Base-by-base conservation (phyloP, 2,888 invertebrate genomes). In the Caenorhabditis sp. region DNA sequence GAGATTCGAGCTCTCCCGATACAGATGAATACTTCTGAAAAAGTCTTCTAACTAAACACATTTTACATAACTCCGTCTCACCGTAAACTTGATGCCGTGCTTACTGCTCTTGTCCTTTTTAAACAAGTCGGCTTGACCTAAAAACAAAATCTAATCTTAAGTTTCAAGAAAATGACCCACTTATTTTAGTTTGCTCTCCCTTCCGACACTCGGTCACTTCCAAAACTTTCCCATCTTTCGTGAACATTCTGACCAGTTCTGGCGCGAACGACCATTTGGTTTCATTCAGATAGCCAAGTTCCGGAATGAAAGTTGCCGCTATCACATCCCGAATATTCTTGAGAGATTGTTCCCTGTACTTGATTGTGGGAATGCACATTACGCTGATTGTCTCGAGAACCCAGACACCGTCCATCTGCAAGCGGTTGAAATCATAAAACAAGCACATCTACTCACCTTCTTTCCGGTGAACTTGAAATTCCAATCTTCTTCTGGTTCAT, bases 391-490 rank as follows among this genome's bases (percentile, higher is more conserved):
- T 24, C 1, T 6, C 14, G 4, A 54, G 14, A 26, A 8, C 6
- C 54, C 54, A 54, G 3, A 26, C 54, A 10, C 49, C 49, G 19
- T 49, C 49, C 49, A 19, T 5, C 49, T 49, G 49, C 4, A 49
- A 49, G 10, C 5, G 19, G 7, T 7, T 44, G 44, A n/a, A n/a
- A 49, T 19, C n/a, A 49, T 31, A 38, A 38, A 38, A 6, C 12
- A 6, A 6, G 8, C 31, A 35, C 31, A 35, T 35, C 49, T 24
- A 7, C 7, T 31, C 31, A 59, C 38, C 38, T 41, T 41, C 16
- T 61, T 61, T 4, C 24, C 61, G 0, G 41, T 22, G 16, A 61
- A 61, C 26, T 41, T 41, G 61, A 61, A 61, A 61, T 61, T 61
- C 41, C 41, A 61, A 24, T 61, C 61, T 14, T 61, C 41, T 2